Conservation (phyloP, 2,797 vertebrate species). For the Periophthalmus magnuspinnatus region DNA sequence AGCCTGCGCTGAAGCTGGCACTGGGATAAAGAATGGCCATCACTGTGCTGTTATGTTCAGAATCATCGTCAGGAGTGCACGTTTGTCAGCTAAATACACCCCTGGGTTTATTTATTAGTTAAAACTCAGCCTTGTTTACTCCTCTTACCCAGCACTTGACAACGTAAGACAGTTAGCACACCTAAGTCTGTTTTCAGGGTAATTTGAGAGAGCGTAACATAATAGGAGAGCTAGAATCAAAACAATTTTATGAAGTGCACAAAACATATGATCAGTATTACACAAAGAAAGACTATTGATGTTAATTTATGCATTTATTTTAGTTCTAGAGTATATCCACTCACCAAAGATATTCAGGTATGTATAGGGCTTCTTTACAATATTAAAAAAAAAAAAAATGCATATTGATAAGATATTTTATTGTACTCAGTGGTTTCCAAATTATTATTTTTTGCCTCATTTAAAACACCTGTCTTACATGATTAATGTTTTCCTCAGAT, state of each 20-base stretch:
- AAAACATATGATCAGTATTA: not conserved
- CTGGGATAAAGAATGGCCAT: constrained; percentile 49
- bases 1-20: constrained; percentile 35
- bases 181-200: not conserved
- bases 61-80: constrained; percentile 30
- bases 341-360: too few species aligned
- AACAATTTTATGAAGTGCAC: not conserved
- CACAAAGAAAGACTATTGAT: not conserved
- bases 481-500: too few species aligned
- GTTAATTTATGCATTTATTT: not conserved
- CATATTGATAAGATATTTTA: too few species aligned
- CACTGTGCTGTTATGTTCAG: constrained; percentile 28
- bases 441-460: too few species aligned
- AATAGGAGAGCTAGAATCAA: too few species aligned
- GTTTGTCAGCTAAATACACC: constrained; percentile 39
- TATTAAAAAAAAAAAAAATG: too few species aligned
- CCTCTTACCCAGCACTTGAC: not conserved
- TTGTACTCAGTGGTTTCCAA: too few species aligned
- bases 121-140: constrained; percentile 16
- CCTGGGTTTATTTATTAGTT: constrained; percentile 41
- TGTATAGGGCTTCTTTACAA: too few species aligned
- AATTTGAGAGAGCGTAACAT: not conserved
- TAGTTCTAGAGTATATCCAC: not conserved
- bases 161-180: constrained; percentile 7
- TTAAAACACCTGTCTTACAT: too few species aligned